phyloP scores from a whole-genome alignment of 2,797 vertebrate genomes.

The Ambastaia sidthimunki region DNA sequence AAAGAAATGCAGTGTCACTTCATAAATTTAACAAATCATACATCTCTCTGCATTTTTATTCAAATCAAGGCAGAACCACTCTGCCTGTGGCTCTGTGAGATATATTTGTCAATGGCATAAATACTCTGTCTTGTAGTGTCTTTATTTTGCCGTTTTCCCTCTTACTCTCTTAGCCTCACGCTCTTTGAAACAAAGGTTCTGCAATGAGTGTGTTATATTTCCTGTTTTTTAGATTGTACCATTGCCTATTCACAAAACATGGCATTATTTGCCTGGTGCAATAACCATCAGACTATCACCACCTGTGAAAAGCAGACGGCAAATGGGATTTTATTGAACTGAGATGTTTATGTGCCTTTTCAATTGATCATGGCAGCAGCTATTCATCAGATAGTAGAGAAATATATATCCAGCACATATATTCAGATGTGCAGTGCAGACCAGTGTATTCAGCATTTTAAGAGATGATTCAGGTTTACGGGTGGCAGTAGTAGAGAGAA shows the following conservation, averaged over 20 bases:
- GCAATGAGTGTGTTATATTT: background rate
- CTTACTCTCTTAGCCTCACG: background rate
- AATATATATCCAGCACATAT: background rate
- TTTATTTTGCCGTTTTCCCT: background rate
- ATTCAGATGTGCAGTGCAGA: background rate
- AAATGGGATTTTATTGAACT: background rate
- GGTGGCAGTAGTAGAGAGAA: background rate
- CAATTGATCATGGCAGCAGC: background rate
- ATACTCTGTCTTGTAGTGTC: slow-evolving; percentile 5
- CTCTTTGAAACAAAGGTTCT: background rate
- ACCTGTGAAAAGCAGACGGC: background rate
- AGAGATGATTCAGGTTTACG: background rate
- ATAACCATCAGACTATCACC: background rate
- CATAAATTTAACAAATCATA: background rate
- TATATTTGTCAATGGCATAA: slow-evolving; percentile 19
- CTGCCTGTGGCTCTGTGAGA: background rate
- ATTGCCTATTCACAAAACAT: too few species aligned
- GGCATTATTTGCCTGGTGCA: too few species aligned
- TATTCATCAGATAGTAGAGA: background rate
- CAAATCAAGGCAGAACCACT: slow-evolving; percentile 9
- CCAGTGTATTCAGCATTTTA: background rate
- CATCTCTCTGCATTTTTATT: slow-evolving; percentile 16
- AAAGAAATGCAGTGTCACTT: background rate
- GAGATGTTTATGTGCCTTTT: background rate
- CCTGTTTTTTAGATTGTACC: background rate